Base-by-base conservation (phyloP, 2,113 vertebrate species). In the Neofelis nebulosa region DNA sequence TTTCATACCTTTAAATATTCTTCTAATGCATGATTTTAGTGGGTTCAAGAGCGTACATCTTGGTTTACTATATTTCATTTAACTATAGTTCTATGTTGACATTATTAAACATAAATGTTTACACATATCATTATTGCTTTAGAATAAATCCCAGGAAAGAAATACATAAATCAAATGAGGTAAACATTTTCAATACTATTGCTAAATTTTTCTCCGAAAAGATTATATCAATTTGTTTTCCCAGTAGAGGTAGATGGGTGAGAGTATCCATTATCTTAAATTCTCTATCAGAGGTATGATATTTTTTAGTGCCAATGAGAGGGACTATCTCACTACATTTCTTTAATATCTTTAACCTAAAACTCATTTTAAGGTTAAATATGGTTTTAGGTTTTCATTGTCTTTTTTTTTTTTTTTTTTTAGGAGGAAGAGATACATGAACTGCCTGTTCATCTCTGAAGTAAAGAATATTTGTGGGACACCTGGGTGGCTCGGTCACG, bases 161-260 rank as follows among this genome's bases (percentile, higher is more conserved):
- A 95, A 83, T n/a, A 38, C 3, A 61, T 14, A 81, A 36, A 79
- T 63, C 36, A 95, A 94, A 93, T 79, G 21, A 2, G 38, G 88
- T 78, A 71, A 95, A 55, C 1, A 88, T 89, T 91, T 93, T 79
- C 69, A 97, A 41, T 71, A 95, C 31, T 36, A 66, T 52, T 95
- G 50, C n/a, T 38, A 55, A 73, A 55, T 73, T 52, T 91, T 82
- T 73, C 50, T 97, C 69, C 31, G n/a, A 6, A 11, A 27, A 78
- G 52, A 81, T 80, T 63, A 16, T 41, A 81, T 3, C 27, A 80
- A 69, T 78, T 88, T 93, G 84, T 73, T 94, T 93, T 79, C 48
- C 41, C 76, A 57, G 36, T 93, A 84, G 10, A 74, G 15, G 41
- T 33, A 69, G 21, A 69, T n/a, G 27, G 55, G 68, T 48, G 31